A percentile compares a stretch with the other conserved stretches of the same genome.
phyloP scores from a whole-genome alignment of 2,113 vertebrate genomes.

The Centropristis striata region DNA sequence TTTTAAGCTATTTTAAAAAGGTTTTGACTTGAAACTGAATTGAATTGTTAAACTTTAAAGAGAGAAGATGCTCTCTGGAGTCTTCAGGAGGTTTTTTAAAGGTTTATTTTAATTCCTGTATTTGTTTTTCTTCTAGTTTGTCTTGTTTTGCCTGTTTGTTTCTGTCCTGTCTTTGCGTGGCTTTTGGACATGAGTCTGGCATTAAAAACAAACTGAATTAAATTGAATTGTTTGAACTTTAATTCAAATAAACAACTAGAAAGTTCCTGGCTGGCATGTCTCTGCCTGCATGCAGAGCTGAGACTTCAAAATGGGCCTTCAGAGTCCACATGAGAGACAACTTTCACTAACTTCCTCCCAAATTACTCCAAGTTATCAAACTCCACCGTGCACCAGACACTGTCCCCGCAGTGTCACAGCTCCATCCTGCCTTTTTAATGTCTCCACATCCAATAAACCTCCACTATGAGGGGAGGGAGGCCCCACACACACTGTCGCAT shows the following conservation, averaged over 20 bases:
- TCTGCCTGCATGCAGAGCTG: constrained; percentile 36
- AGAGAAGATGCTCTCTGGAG: too few relatives aligned
- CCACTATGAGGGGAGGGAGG: constrained; percentile 20
- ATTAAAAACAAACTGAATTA: too few relatives aligned
- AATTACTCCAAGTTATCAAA: constrained; percentile 6
- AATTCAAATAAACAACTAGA: not conserved
- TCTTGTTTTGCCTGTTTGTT: too few relatives aligned
- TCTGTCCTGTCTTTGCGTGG: too few relatives aligned
- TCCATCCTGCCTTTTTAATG: not conserved
- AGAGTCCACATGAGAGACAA: constrained; percentile 62
- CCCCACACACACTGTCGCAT: constrained; percentile 58
- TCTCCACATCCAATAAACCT: not conserved
- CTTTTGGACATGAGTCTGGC: too few relatives aligned
- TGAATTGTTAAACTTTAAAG: too few relatives aligned
- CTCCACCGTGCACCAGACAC: not conserved
- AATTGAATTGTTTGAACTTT: constrained; percentile 25
- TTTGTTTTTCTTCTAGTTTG: too few relatives aligned
- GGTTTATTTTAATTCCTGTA: too few relatives aligned
- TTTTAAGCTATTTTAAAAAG: too few relatives aligned
- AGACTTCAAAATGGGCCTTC: constrained; percentile 59
- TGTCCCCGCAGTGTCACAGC: not conserved
- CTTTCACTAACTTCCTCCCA: constrained; percentile 48
- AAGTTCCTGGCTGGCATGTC: constrained; percentile 29
- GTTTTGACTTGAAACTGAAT: too few relatives aligned
- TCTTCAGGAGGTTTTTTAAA: too few relatives aligned